Evolutionary conservation across 2,113 vertebrate species (phyloP), one percentile per base, ranked within the genome.

Genomic region (Ameiurus melas): DNA sequence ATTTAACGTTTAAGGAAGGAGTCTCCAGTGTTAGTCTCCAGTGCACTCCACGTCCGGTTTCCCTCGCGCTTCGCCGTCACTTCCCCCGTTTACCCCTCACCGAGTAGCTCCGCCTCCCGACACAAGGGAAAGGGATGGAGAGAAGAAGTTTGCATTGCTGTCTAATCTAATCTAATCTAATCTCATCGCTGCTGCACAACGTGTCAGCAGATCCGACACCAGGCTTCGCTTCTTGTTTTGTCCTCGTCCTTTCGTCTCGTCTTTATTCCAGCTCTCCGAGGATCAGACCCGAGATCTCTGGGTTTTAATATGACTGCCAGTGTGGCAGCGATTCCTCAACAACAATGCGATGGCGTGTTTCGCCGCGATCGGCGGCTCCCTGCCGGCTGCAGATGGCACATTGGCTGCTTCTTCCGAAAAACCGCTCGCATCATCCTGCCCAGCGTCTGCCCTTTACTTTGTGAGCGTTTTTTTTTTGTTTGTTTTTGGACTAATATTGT

Each of bases 331-430:
- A 92, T 93, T 93, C 92, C 94, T 94, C 95, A 95, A 94, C 95
- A 95, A 95, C 94, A 95, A 94, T 94, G 94, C 92, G 92, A 94
- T 94, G 94, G 93, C 93, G 92, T 90, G 92, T 91, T 93, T 94
- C 94, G 39, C 39, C 5, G 39, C 39, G 39, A 43, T 92, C 94
- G 94, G 94, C 93, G 86, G 91, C 93, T 89, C 94, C 95, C 94
- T 55, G 91, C 92, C 78, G 93, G 64, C 94, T 94, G 93, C 95
- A 96, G 95, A 96, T 95, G 95, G 95, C 92, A 94, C 93, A 91
- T 92, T 95, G 93, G 95, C 94, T 95, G 91, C 90, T 90, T 89
- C 92, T 93, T 94, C 92, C 90, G 51, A 93, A 95, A 94, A 94
- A 83, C 85, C 85, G 70, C 73, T 88, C 83, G 88, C 70, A 36